These are phyloP conservation scores for Mustela nigripes DNA, from an alignment of 2,113 vertebrate genomes.

Conservation along the genomic window DNA sequence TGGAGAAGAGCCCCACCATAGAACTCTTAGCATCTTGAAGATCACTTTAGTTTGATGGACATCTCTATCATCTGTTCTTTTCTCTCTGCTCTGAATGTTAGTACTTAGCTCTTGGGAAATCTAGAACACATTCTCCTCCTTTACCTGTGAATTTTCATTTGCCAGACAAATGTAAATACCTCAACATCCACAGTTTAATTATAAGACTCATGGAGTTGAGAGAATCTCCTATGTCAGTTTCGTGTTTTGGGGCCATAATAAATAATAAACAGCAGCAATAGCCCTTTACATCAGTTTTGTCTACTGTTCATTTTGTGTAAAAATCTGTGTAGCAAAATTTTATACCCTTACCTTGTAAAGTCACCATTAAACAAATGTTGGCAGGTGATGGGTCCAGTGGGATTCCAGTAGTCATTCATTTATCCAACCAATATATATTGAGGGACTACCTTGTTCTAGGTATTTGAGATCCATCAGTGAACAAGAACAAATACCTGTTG, in stretches of 20 bases:
- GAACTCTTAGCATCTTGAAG: not conserved
- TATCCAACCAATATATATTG: not conserved
- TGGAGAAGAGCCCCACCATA: not conserved
- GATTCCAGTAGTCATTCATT: not conserved
- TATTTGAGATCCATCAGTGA: not conserved
- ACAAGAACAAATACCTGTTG: not conserved
- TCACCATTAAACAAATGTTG: not conserved
- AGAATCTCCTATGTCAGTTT: not conserved
- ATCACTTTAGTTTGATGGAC: not conserved
- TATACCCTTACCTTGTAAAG: not conserved
- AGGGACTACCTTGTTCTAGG: not conserved
- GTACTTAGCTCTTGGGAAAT: not conserved
- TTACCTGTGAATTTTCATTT: not conserved
- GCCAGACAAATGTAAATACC: not conserved
- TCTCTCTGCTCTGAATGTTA: not conserved
- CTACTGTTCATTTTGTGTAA: conserved; percentile 43
- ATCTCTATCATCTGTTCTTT: not conserved
- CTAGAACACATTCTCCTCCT: not conserved
- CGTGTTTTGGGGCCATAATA: not conserved
- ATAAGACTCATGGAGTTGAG: not conserved
- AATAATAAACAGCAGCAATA: not conserved
- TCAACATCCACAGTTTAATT: not conserved
- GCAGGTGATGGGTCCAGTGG: not conserved
- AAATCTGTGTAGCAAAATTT: not conserved
- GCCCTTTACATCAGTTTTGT: not conserved